Evolutionary conservation across 2,888 invertebrate genomes (phyloP), one percentile per base, ranked within the genome.

Genomic region (Neoitamus cyanurus): DNA sequence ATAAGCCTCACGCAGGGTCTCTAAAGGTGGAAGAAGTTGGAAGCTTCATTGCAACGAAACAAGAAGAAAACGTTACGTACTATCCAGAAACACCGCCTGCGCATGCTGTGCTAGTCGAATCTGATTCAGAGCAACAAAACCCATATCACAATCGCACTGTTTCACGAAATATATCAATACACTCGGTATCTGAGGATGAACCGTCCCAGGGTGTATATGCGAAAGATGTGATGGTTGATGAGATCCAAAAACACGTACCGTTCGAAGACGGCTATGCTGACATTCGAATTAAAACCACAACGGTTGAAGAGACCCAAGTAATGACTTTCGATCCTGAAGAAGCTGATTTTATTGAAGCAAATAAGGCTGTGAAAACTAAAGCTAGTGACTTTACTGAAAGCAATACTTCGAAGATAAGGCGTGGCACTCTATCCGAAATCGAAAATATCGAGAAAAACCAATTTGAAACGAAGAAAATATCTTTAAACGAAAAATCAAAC

Each of bases 151-250:
- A 91, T 90, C 82, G 92, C 91, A 86, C 91, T 91, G 85, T 90
- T 87, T 87, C 91, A 20, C n/a, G 94, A 87, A 93, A 93, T 3
- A 90, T 94, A n/a, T 94, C 94, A 0, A 94, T 94, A n/a, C 92
- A 93, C 86, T 94, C 94, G 0, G 91, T 94, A 36, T 94, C 94
- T 0, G 94, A 94, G 89, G 94, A 94, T 87, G 94, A 94, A 78
- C 25, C 25, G 4, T 37, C 78, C 28, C 93, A 92, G 20, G 92
- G 93, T 83, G 89, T 92, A 68, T 90, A 92, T 20, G 93, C 94
- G 0, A 90, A 93, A 84, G 94, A 94, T 86, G 92, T 93, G 83
- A 93, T 94, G 3, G 92, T 93, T 77, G 93, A 93, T 88, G 93
- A 94, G 85, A 90, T 93, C 20, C 92, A 93, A 4, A 92, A 92